These are phyloP conservation scores for Lepidiolamprologus cunningtoni DNA, from an alignment of 2,113 vertebrate species.

Conservation along the genomic window DNA sequence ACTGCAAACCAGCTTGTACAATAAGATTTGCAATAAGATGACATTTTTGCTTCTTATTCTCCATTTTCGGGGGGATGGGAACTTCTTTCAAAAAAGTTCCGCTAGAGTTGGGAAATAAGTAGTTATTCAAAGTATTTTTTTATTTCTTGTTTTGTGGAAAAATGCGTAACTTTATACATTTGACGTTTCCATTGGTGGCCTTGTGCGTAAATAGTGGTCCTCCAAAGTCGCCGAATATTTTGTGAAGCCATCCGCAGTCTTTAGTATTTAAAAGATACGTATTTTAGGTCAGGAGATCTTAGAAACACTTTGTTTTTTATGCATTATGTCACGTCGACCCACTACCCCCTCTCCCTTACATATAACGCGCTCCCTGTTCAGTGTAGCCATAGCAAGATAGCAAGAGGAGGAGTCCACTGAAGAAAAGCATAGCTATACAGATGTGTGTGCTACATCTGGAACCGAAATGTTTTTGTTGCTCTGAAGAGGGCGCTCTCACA, in stretches of 20 bases:
- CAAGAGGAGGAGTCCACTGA: constrained; percentile 12
- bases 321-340: neutral
- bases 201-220: neutral
- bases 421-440: constrained; percentile 42
- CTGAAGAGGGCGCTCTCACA: constrained; percentile 46
- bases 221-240: neutral
- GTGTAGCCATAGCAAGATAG: neutral
- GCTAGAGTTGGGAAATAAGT: neutral
- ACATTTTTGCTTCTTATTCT: neutral
- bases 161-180: neutral
- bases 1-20: neutral
- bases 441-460: constrained; percentile 68
- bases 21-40: neutral
- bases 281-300: neutral
- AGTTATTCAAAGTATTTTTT: neutral
- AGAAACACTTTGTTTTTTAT: neutral
- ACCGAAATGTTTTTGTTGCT: neutral
- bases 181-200: neutral
- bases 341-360: neutral
- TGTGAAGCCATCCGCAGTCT: neutral
- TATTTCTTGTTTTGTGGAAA: neutral
- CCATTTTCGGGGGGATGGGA: neutral
- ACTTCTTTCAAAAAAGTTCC: neutral
- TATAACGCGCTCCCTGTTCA: neutral
- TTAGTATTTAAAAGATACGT: neutral